Evolutionary conservation across 2,888 invertebrate genomes (phyloP).

Genomic region (Drosophila lutescens): DNA sequence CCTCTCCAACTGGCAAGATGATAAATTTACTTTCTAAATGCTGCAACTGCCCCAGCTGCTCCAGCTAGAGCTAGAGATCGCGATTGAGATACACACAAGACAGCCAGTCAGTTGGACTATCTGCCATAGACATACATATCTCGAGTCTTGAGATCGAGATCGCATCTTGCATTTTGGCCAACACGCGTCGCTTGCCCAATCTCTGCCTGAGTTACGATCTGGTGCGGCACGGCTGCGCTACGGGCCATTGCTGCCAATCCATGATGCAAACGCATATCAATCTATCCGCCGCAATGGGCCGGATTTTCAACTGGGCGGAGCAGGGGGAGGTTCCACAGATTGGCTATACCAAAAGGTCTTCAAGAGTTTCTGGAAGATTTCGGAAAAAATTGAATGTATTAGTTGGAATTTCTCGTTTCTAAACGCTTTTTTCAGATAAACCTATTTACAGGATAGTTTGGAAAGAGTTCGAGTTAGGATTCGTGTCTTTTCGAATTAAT

Average conservation of each 20-base stretch:
- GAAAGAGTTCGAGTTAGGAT: too few species aligned
- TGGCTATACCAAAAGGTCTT: too few species aligned
- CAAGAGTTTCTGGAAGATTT: too few species aligned
- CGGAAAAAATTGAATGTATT: too few species aligned
- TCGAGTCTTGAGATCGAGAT: slow-evolving; percentile 50
- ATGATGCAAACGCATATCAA: slow-evolving; percentile 70
- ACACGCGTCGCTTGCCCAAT: slow-evolving; percentile 69
- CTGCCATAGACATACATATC: slow-evolving; percentile 31
- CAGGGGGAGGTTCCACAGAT: background rate
- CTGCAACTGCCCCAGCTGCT: slow-evolving; percentile 41
- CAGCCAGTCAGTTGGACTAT: slow-evolving; percentile 19
- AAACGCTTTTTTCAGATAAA: too few species aligned
- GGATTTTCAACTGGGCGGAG: slow-evolving; percentile 43
- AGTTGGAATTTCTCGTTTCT: too few species aligned
- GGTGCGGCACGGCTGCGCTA: slow-evolving; percentile 44
- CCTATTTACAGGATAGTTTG: background rate
- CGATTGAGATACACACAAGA: slow-evolving; percentile 10
- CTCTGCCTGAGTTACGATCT: slow-evolving; percentile 56
- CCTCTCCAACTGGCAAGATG: slow-evolving; percentile 12
- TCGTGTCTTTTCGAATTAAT: too few species aligned
- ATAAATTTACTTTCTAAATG: slow-evolving; percentile 75
- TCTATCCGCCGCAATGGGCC: slow-evolving; percentile 30
- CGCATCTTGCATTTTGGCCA: slow-evolving; percentile 67
- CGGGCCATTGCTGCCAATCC: slow-evolving; percentile 50
- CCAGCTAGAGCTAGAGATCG: slow-evolving; percentile 26